A percentile compares a stretch with the other conserved stretches of the same genome.
Evolutionary conservation across 2,888 invertebrate species (phyloP).

Genomic region (Yponomeuta sedellus): DNA sequence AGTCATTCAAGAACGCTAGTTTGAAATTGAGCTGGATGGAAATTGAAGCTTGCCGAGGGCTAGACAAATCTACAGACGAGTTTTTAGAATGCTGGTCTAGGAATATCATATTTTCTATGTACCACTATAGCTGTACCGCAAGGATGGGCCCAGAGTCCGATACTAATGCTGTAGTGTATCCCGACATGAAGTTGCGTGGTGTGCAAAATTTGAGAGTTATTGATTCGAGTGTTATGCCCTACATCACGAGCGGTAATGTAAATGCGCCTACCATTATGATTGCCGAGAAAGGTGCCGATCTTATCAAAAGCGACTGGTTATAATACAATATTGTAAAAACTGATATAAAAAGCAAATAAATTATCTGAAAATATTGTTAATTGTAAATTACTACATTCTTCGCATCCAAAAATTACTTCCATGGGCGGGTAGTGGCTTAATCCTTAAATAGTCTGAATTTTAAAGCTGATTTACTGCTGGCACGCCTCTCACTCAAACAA

Average conservation of each 20-base stretch:
- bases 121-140: slow-evolving; percentile 82
- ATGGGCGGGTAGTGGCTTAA: too few relatives aligned
- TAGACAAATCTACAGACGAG: slow-evolving; percentile 35
- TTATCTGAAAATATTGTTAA: too few relatives aligned
- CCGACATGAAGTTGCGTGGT: slow-evolving; percentile 72
- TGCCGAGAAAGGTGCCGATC: slow-evolving; percentile 79
- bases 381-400: too few relatives aligned
- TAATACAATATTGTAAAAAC: too few relatives aligned
- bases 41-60: slow-evolving; percentile 41
- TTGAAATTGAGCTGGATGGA: slow-evolving; percentile 46
- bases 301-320: slow-evolving; percentile 76
- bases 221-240: slow-evolving; percentile 82
- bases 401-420: too few relatives aligned
- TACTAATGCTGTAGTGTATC: slow-evolving; percentile 70
- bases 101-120: slow-evolving; percentile 67
- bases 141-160: slow-evolving; percentile 77
- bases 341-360: too few relatives aligned
- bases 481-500: too few relatives aligned
- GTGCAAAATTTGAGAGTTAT: slow-evolving; percentile 73
- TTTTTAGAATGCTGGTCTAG: slow-evolving; percentile 42
- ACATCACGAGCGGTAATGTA: slow-evolving; percentile 77
- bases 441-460: too few relatives aligned
- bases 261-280: slow-evolving; percentile 80
- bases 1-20: slow-evolving; percentile 38
- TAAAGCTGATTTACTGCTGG: too few relatives aligned